Evolutionary conservation across 2,888 invertebrate genomes (phyloP).

Genomic region (Ganaspis brasiliensis): DNA sequence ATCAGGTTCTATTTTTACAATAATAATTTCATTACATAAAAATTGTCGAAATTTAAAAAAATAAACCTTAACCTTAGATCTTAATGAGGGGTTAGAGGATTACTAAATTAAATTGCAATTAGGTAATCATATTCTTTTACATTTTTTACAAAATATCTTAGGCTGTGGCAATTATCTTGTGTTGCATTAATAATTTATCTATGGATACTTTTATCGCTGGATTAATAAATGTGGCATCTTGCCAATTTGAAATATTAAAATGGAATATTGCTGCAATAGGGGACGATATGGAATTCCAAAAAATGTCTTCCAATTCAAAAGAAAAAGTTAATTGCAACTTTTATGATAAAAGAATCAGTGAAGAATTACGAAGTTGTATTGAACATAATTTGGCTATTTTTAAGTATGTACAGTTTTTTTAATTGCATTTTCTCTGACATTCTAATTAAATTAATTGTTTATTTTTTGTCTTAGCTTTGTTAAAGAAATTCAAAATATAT

Average conservation of each 20-base stretch:
- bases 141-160: too few relatives aligned
- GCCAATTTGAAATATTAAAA: constrained; percentile 69
- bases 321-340: neutral
- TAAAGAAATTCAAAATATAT: too few relatives aligned
- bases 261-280: constrained; percentile 62
- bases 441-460: too few relatives aligned
- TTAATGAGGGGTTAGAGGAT: too few relatives aligned
- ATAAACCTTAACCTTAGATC: too few relatives aligned
- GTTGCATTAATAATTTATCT: constrained; percentile 69
- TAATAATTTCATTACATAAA: too few relatives aligned
- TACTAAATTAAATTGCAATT: too few relatives aligned
- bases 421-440: too few relatives aligned
- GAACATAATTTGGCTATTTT: too few relatives aligned
- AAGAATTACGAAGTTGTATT: neutral
- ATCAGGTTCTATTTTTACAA: constrained; percentile 59
- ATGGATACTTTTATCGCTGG: constrained; percentile 71
- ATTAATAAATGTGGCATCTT: constrained; percentile 67
- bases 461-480: too few relatives aligned
- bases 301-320: neutral
- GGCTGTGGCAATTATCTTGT: constrained; percentile 59
- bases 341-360: neutral
- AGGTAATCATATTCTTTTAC: too few relatives aligned
- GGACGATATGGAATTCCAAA: neutral
- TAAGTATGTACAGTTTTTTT: neutral
- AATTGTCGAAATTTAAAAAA: too few relatives aligned